Percentiles rank a stretch among this genome's conserved stretches.
Evolutionary conservation across 2,888 invertebrate species (phyloP).

Genomic region (Epinotia ramella): DNA sequence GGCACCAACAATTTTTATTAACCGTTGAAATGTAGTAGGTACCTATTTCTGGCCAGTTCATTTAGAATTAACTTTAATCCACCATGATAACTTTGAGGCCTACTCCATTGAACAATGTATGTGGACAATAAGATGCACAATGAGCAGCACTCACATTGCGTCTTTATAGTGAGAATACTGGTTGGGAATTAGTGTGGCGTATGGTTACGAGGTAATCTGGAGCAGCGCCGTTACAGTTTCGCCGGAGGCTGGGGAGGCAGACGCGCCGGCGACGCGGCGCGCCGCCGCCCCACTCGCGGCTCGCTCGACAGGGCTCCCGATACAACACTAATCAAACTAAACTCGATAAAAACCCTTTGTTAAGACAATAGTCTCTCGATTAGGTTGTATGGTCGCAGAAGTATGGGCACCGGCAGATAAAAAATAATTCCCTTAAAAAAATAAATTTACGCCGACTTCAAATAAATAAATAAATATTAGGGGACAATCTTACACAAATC

Average conservation of each 20-base stretch:
- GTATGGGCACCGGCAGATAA: too few species aligned
- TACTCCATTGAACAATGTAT: too few species aligned
- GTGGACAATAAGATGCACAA: too few species aligned
- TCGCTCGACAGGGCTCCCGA: slow-evolving; percentile 8
- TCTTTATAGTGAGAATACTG: neutral
- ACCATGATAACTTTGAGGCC: too few species aligned
- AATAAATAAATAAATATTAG: too few species aligned
- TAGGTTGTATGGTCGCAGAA: neutral
- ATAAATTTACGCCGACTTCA: too few species aligned
- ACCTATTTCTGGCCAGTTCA: too few species aligned
- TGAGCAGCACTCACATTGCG: neutral
- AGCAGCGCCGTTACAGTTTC: slow-evolving; percentile 59
- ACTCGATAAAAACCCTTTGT: neutral
- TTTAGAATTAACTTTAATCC: too few species aligned
- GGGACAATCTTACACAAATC: too few species aligned
- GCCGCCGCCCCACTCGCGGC: slow-evolving; percentile 47
- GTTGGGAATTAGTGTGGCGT: neutral
- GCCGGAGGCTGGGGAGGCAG: slow-evolving; percentile 65
- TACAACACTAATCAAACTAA: neutral
- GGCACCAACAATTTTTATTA: too few species aligned
- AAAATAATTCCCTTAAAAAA: too few species aligned
- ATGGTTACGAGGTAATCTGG: slow-evolving; percentile 73
- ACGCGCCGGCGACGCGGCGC: slow-evolving; percentile 73
- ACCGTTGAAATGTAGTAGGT: too few species aligned
- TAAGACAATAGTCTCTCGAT: neutral